A percentile compares a stretch with the other conserved stretches of the same genome.
These are phyloP conservation scores for Macrocentrus cingulum DNA, from an alignment of 1,140 invertebrate genomes.

Conservation along the genomic window DNA sequence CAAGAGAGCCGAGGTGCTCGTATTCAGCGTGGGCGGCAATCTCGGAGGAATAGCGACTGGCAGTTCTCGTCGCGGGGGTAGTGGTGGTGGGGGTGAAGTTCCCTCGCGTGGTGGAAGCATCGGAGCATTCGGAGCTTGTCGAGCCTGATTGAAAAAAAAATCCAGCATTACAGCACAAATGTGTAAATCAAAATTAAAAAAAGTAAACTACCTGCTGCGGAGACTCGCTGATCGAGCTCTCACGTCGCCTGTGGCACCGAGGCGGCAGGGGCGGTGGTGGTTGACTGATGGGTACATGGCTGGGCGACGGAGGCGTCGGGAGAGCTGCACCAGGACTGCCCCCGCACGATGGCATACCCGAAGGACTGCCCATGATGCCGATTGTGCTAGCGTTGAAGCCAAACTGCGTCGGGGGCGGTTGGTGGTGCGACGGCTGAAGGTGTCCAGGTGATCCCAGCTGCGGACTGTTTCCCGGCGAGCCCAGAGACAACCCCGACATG, in stretches of 20 bases:
- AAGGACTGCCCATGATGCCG: slow-evolving; percentile 38
- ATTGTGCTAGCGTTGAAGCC: slow-evolving; percentile 53
- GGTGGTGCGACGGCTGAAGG: slow-evolving; percentile 41
- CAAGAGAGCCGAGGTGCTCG: slow-evolving; percentile 46
- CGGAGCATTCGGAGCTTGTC: slow-evolving; percentile 65
- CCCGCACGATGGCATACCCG: slow-evolving; percentile 43
- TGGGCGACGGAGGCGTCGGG: slow-evolving; percentile 55
- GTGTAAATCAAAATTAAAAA: not conserved
- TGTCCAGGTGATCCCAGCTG: slow-evolving; percentile 51
- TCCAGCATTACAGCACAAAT: no score
- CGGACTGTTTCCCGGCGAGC: slow-evolving; percentile 53
- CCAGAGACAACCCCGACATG: slow-evolving; percentile 48
- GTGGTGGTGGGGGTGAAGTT: slow-evolving; percentile 65
- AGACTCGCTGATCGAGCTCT: slow-evolving; percentile 65
- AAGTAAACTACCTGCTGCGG: slow-evolving; percentile 55
- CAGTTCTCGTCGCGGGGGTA: slow-evolving; percentile 63
- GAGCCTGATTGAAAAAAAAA: slow-evolving; percentile 44
- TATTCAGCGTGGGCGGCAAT: slow-evolving; percentile 47
- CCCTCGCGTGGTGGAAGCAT: slow-evolving; percentile 64
- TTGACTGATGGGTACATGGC: slow-evolving; percentile 53
- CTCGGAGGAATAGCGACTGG: slow-evolving; percentile 54
- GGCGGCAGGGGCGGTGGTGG: slow-evolving; percentile 65
- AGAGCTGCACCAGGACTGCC: slow-evolving; percentile 57
- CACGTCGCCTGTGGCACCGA: slow-evolving; percentile 59
- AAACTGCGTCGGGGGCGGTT: slow-evolving; percentile 55